Evolutionary conservation across 2,113 vertebrate species (phyloP).

Genomic region (Todiramphus chloris): DNA sequence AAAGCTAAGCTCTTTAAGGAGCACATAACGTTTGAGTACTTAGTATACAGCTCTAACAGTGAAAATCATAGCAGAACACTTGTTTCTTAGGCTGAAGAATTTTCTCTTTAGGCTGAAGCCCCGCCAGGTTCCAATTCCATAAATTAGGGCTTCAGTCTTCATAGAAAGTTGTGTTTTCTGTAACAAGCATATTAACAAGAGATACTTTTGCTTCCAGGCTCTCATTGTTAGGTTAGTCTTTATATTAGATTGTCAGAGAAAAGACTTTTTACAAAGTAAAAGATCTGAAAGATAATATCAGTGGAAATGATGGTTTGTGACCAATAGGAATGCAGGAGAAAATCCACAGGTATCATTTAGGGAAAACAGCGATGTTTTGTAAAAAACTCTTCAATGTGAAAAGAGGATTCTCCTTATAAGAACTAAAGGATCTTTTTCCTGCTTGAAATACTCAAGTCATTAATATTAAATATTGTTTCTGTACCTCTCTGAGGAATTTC

Average conservation of each 20-base stretch:
- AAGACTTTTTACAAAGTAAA: not conserved
- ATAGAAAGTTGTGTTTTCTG: not conserved
- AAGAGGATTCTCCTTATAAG: not conserved
- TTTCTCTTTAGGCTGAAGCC: constrained; percentile 75
- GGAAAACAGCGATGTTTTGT: not conserved
- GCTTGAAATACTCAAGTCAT: not conserved
- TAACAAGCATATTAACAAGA: not conserved
- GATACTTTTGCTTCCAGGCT: not conserved
- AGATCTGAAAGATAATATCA: not conserved
- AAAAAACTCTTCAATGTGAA: not conserved
- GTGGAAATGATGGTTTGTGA: not conserved
- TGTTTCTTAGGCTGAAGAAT: constrained; percentile 59
- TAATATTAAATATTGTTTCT: not conserved
- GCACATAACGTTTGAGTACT: constrained; percentile 76
- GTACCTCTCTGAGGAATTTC: not conserved
- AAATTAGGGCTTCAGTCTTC: not conserved
- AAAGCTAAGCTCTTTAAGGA: constrained; percentile 78
- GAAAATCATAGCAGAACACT: not conserved
- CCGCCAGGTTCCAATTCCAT: not conserved
- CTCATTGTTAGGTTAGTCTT: not conserved
- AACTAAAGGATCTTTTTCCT: not conserved
- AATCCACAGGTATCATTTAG: not conserved
- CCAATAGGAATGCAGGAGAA: not conserved
- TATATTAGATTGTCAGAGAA: not conserved
- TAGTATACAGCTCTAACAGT: not conserved